These are phyloP conservation scores for Chelonia mydas DNA, from an alignment of 2,797 vertebrate genomes.

Conservation along the genomic window DNA sequence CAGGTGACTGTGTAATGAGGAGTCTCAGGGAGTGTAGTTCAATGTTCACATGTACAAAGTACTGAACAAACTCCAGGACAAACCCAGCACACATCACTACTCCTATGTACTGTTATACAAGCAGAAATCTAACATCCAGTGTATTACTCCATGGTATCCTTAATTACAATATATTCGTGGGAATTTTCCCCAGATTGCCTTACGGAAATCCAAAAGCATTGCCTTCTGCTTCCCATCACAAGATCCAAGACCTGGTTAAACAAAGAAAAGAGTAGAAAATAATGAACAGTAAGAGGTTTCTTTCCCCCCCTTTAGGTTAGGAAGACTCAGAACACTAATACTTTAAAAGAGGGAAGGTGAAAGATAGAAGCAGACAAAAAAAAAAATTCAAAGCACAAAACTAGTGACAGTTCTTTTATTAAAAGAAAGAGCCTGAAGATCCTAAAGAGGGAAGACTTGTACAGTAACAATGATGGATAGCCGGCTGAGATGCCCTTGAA, in stretches of 20 bases:
- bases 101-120: not conserved
- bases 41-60: not conserved
- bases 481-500: constrained; percentile 44
- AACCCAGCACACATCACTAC: not conserved
- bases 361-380: not conserved
- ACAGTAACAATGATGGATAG: constrained; percentile 35
- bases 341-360: not conserved
- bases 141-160: not conserved
- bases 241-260: not conserved
- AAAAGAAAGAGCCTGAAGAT: not conserved
- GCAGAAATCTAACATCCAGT: not conserved
- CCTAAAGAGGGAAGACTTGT: constrained; percentile 4
- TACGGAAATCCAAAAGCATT: not conserved
- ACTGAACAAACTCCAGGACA: not conserved
- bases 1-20: not conserved
- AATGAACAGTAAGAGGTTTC: not conserved
- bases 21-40: not conserved
- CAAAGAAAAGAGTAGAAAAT: not conserved
- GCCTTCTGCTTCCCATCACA: not conserved
- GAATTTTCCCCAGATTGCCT: not conserved
- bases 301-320: not conserved
- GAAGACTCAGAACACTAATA: constrained; percentile 4
- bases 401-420: constrained; percentile 30
- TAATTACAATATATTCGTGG: not conserved
- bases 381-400: not conserved